phyloP scores from a whole-genome alignment of 1,140 invertebrate species.

The Stenopsyche tienmushanensis region DNA sequence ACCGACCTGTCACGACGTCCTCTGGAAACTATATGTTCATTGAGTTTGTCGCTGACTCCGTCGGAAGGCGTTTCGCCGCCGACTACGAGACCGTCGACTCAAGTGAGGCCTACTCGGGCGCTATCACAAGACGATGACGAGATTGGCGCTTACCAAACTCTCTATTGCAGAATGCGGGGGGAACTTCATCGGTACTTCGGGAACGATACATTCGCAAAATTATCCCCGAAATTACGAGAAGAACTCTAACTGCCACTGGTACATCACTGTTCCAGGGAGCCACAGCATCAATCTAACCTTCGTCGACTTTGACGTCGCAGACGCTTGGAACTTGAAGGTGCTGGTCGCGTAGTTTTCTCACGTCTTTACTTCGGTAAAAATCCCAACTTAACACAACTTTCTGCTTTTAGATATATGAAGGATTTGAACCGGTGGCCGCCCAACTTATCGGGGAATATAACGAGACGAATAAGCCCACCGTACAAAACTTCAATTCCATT shows the following conservation, averaged over 20 bases:
- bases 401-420: constrained; percentile 21
- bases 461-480: constrained; percentile 28
- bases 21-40: constrained; percentile 69
- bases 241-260: constrained; percentile 71
- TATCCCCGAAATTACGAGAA: constrained; percentile 75
- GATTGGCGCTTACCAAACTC: too few relatives aligned
- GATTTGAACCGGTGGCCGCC: background rate
- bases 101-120: constrained; percentile 48
- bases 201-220: constrained; percentile 67
- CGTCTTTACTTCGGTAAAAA: too few relatives aligned
- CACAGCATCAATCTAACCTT: constrained; percentile 58
- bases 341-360: too few relatives aligned
- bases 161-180: constrained; percentile 58
- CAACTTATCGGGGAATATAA: background rate
- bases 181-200: constrained; percentile 48
- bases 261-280: constrained; percentile 65
- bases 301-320: constrained; percentile 59
- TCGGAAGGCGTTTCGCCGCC: constrained; percentile 64
- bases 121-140: too few relatives aligned
- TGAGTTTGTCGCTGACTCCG: constrained; percentile 62
- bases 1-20: constrained; percentile 55
- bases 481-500: constrained; percentile 51
- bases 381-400: too few relatives aligned
- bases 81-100: constrained; percentile 54
- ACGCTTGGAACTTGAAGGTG: too few relatives aligned